phyloP scores from a whole-genome alignment of 2,888 invertebrate genomes.

The Eristalis intricaria region DNA sequence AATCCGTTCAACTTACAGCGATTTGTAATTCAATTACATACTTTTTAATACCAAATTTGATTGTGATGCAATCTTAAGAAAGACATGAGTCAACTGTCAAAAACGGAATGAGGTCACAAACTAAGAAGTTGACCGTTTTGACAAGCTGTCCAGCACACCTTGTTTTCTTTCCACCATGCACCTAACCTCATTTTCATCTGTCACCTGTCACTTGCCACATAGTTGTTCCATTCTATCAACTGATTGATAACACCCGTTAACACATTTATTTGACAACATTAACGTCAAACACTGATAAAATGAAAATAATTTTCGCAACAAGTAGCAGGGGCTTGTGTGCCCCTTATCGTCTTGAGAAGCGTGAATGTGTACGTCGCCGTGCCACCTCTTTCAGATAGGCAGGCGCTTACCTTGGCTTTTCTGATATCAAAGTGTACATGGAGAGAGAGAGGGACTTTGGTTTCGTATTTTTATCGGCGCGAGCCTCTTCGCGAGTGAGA shows the following conservation, averaged over 20 bases:
- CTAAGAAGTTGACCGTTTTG: too few relatives aligned
- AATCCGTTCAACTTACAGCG: too few relatives aligned
- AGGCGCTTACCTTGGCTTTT: constrained; percentile 39
- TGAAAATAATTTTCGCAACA: neutral
- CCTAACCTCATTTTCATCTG: neutral
- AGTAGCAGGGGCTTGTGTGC: neutral
- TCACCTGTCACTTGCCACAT: neutral
- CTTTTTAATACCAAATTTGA: too few relatives aligned
- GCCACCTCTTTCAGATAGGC: neutral
- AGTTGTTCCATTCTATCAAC: neutral
- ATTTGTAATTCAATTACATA: too few relatives aligned
- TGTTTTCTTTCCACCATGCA: too few relatives aligned
- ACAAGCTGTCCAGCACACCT: too few relatives aligned
- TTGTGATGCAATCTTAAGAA: too few relatives aligned
- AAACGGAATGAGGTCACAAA: too few relatives aligned
- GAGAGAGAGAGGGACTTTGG: constrained; percentile 28
- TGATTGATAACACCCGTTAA: neutral
- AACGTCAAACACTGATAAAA: constrained; percentile 24
- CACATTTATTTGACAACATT: neutral
- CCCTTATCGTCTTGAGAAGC: constrained; percentile 33
- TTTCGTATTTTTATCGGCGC: constrained; percentile 62
- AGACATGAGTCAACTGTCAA: too few relatives aligned
- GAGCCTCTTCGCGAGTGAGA: constrained; percentile 61
- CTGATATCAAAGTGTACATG: constrained; percentile 45
- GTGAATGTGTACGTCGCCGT: neutral